These are phyloP conservation scores for Mesocentrotus franciscanus DNA, from an alignment of 53 echinoderm and acorn worm species.

Conservation along the genomic window DNA sequence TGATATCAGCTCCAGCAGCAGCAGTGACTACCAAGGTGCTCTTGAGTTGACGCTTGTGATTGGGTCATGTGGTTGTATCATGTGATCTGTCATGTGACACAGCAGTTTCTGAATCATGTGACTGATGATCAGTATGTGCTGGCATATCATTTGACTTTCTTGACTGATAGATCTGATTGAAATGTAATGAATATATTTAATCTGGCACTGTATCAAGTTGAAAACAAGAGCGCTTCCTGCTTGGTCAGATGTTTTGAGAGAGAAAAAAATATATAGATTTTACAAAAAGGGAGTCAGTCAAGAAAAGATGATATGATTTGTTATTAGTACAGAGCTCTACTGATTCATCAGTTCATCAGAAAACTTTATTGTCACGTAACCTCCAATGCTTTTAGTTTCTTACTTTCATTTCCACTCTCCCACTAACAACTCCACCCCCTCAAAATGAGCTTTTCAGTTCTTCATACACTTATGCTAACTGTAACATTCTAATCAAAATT, in stretches of 20 bases:
- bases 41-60: slow-evolving; percentile 25
- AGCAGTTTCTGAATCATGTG: slow-evolving; percentile 1
- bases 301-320: slow-evolving; percentile 7
- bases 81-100: background rate
- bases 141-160: background rate
- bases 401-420: background rate
- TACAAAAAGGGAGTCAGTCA: background rate
- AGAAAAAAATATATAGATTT: background rate
- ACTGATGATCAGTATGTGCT: background rate
- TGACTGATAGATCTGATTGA: background rate
- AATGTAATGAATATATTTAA: background rate
- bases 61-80: slow-evolving; percentile 23
- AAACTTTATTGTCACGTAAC: background rate
- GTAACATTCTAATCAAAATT: background rate
- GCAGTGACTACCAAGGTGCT: slow-evolving; percentile 50
- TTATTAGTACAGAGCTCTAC: background rate
- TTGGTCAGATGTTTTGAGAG: background rate
- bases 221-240: background rate
- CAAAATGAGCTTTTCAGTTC: background rate
- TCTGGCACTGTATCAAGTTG: background rate
- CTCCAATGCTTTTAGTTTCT: background rate
- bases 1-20: slow-evolving; percentile 27
- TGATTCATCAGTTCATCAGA: background rate
- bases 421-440: background rate
- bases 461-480: background rate